These are phyloP conservation scores for Volucella zonaria DNA, from an alignment of 2,888 invertebrate species.

Conservation along the genomic window DNA sequence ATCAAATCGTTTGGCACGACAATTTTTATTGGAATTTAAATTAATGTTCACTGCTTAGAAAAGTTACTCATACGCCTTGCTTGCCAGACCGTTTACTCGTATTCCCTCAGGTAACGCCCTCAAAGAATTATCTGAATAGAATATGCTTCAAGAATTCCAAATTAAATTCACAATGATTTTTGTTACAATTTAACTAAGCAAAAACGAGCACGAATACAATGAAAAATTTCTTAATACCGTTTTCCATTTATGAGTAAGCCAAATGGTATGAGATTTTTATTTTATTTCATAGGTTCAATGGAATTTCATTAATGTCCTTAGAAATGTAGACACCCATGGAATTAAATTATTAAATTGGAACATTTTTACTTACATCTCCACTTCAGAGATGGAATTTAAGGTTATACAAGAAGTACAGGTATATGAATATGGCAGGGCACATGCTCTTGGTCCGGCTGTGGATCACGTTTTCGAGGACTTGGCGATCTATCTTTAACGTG, in stretches of 20 bases:
- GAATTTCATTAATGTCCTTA: conserved; percentile 25
- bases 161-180: conserved; percentile 22
- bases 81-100: not conserved
- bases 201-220: conserved; percentile 8
- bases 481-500: no score
- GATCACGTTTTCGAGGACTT: no score
- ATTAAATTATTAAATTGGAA: not conserved
- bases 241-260: not conserved
- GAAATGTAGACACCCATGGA: not conserved
- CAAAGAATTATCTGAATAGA: not conserved
- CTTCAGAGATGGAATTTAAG: no score
- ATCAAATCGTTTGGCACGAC: conserved; percentile 4
- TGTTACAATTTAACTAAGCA: conserved; percentile 20
- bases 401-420: no score
- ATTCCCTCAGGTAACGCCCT: not conserved
- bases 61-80: conserved; percentile 22
- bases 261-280: not conserved
- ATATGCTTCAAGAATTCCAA: conserved; percentile 17
- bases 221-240: conserved; percentile 1
- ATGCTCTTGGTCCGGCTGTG: no score
- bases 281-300: conserved; percentile 8
- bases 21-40: conserved; percentile 14
- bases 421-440: no score
- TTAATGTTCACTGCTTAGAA: conserved; percentile 19
- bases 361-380: not conserved